Base-by-base conservation (phyloP, 2,797 vertebrate genomes). In the Crax fasciolata region DNA sequence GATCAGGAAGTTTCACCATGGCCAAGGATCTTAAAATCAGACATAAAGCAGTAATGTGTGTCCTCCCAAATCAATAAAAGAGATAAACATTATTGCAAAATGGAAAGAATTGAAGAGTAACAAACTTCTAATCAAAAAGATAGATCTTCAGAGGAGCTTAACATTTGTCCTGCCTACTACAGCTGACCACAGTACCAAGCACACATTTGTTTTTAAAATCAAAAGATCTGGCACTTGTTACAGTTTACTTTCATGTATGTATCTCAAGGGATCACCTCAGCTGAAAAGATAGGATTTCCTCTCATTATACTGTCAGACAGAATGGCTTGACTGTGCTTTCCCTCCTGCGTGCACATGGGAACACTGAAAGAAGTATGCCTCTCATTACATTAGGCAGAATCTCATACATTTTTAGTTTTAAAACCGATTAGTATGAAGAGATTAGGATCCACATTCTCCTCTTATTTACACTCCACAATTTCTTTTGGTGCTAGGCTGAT, bases 171-270 rank as follows among this genome's bases (percentile, higher is more conserved):
- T 54, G 17, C 76, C 7, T 67, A 30, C n/a, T 87, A 21, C 4
- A 87, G 66, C 46, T 87, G 57, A 74, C 38, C 73, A 38, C 13
- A 54, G 55, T 55, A 71, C 4, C 20, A 84, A 59, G 32, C 41
- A 84, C 67, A 75, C 6, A 58, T 57, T 75, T 95, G 13, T 44
- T 90, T 46, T 94, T 89, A 87, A 91, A 91, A 57, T 57, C 41
- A 52, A 49, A 54, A 52, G 41, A 89, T 17, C 8, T 77, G 58
- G 83, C 77, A 91, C 51, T 75, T 93, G 87, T 90, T 80, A 49
- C 77, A 83, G 82, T 93, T 94, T 90, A 76, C 48, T 94, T 73
- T 87, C 78, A 94, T 62, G 52, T 54, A 77, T 84, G n/a, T 61
- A 82, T 73, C 16, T 1, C 28, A 57, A 86, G 85, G 49, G 43